Evolutionary conservation across 2,888 invertebrate species (phyloP).

Genomic region (Cephus spinipes): DNA sequence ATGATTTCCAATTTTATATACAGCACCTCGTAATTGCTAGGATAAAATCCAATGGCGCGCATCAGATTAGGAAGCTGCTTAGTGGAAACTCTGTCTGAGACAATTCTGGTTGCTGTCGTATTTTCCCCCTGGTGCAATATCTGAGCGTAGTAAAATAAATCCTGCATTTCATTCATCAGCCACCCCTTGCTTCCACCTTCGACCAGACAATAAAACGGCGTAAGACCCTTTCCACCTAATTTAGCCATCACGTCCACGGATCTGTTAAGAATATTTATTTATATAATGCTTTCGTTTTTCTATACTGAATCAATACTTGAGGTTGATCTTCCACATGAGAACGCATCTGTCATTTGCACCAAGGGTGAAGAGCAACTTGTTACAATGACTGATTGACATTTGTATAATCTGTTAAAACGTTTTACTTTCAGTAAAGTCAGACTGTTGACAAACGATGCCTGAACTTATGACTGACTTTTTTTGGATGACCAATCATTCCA

Average conservation of each 20-base stretch:
- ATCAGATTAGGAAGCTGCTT: slow-evolving; percentile 79
- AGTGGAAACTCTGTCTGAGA: slow-evolving; percentile 73
- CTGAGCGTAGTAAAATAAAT: slow-evolving; percentile 83
- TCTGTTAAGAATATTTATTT: slow-evolving; percentile 50
- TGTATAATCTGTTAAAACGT: slow-evolving; percentile 57
- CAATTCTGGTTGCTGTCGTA: slow-evolving; percentile 72
- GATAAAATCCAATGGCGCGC: slow-evolving; percentile 81
- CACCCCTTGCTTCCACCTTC: slow-evolving; percentile 79
- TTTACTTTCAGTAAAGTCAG: slow-evolving; percentile 2
- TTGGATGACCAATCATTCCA: slow-evolving; percentile 75
- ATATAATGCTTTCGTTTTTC: not conserved
- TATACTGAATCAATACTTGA: slow-evolving; percentile 58
- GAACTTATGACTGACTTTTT: slow-evolving; percentile 66
- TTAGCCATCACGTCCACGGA: slow-evolving; percentile 69
- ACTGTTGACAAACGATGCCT: not conserved
- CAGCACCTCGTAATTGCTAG: slow-evolving; percentile 78
- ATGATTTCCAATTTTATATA: not conserved
- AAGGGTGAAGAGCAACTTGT: slow-evolving; percentile 70
- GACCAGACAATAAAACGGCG: slow-evolving; percentile 79
- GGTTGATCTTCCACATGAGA: slow-evolving; percentile 72
- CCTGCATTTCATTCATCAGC: slow-evolving; percentile 79
- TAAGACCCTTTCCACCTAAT: slow-evolving; percentile 71
- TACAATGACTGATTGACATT: slow-evolving; percentile 66
- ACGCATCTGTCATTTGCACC: slow-evolving; percentile 70
- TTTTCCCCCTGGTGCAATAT: slow-evolving; percentile 79